Evolutionary conservation across 2,113 vertebrate species (phyloP).

Genomic region (Corythornis madagascariensis): DNA sequence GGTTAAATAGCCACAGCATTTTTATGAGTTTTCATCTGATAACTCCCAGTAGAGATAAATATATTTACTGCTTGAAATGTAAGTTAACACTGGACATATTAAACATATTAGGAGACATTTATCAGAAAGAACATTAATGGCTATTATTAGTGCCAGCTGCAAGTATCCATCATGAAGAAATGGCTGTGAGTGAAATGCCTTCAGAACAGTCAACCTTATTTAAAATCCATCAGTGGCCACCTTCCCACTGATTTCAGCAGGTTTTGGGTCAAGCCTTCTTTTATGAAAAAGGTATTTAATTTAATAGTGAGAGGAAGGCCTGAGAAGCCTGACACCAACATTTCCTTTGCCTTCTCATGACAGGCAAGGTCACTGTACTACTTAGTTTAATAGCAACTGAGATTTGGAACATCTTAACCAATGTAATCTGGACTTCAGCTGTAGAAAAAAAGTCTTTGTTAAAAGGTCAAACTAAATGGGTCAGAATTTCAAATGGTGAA

Average conservation of each 20-base stretch:
- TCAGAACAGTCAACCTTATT: neutral
- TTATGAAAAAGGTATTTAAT: slow-evolving; percentile 6
- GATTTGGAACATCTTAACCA: neutral
- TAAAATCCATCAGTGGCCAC: neutral
- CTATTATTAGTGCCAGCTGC: neutral
- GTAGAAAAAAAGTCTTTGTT: neutral
- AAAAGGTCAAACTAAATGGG: neutral
- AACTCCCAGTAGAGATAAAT: neutral
- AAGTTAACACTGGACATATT: neutral
- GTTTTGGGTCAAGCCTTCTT: neutral
- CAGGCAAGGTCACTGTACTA: neutral
- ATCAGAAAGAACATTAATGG: neutral
- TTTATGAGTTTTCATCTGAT: neutral
- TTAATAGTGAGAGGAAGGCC: neutral
- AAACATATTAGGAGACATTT: neutral
- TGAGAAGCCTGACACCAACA: neutral
- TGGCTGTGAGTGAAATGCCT: neutral
- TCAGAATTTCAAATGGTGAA: neutral
- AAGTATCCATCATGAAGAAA: neutral
- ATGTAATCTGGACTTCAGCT: neutral
- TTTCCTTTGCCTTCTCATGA: neutral
- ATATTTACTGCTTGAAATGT: neutral
- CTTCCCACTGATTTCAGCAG: neutral
- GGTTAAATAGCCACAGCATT: neutral
- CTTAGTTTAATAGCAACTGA: neutral